Evolutionary conservation across 2,113 vertebrate species (phyloP).

Genomic region (Pitta sordida): DNA sequence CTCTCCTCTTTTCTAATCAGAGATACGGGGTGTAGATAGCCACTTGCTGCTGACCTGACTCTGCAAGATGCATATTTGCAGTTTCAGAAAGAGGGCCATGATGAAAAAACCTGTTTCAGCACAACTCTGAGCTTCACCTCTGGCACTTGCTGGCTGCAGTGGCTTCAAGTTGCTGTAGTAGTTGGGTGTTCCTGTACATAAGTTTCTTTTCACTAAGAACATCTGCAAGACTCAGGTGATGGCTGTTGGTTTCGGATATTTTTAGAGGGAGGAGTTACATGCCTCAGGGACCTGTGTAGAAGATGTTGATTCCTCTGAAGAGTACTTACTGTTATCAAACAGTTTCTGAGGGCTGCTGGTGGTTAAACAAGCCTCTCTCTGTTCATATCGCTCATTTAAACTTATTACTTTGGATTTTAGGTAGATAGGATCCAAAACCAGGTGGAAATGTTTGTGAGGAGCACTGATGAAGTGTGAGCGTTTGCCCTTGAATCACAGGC

Average conservation of each 20-base stretch:
- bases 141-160: background rate
- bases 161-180: background rate
- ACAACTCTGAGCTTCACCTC: background rate
- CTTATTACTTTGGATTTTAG: background rate
- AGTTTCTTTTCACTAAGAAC: background rate
- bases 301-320: background rate
- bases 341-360: background rate
- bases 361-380: background rate
- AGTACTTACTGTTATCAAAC: background rate
- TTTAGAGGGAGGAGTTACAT: background rate
- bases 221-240: background rate
- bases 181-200: background rate
- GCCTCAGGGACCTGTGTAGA: background rate
- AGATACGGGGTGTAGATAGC: background rate
- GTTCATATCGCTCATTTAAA: background rate
- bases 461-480: background rate
- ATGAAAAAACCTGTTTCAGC: background rate
- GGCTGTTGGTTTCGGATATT: background rate
- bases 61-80: background rate
- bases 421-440: background rate
- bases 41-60: background rate
- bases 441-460: background rate
- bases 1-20: background rate
- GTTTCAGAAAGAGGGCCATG: background rate
- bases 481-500: background rate